These are phyloP conservation scores for Haliclystus octoradiatus DNA, from an alignment of 30 jellyfish, hydroid and myxozoan species.

Conservation along the genomic window DNA sequence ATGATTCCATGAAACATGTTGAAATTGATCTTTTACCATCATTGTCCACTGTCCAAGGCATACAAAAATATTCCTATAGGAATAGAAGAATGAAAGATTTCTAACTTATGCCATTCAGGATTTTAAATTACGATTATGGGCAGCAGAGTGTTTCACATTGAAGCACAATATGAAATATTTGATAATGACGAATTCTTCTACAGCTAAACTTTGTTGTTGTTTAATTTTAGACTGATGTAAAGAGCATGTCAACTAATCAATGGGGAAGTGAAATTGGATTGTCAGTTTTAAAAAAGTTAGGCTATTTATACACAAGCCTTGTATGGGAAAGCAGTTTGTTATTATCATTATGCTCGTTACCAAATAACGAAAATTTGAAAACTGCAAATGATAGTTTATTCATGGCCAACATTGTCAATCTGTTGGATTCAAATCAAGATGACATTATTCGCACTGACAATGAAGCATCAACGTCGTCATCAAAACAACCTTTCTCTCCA, in stretches of 20 bases:
- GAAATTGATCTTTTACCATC: no score
- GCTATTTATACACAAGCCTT: constrained; percentile 57
- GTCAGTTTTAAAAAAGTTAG: constrained; percentile 57
- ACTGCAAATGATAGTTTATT: constrained; percentile 37
- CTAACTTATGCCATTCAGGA: neutral
- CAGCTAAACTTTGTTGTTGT: no score
- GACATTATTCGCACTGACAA: no score
- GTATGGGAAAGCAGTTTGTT: constrained; percentile 96
- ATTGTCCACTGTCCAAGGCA: no score
- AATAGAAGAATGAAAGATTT: neutral
- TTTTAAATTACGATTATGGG: neutral
- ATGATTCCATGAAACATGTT: no score
- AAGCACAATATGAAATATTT: no score
- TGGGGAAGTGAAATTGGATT: constrained; percentile 95
- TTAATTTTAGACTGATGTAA: constrained; percentile 80
- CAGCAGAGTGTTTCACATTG: neutral
- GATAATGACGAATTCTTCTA: no score
- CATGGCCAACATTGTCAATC: no score
- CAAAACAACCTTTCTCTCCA: neutral
- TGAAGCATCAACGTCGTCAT: neutral
- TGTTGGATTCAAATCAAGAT: neutral
- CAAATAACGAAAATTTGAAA: constrained; percentile 49
- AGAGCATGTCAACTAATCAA: constrained; percentile 72
- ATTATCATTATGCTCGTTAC: constrained; percentile 68
- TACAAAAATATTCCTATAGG: neutral